Conservation (phyloP, 1,140 invertebrate species). For the Holcopasites calliopsidis region DNA sequence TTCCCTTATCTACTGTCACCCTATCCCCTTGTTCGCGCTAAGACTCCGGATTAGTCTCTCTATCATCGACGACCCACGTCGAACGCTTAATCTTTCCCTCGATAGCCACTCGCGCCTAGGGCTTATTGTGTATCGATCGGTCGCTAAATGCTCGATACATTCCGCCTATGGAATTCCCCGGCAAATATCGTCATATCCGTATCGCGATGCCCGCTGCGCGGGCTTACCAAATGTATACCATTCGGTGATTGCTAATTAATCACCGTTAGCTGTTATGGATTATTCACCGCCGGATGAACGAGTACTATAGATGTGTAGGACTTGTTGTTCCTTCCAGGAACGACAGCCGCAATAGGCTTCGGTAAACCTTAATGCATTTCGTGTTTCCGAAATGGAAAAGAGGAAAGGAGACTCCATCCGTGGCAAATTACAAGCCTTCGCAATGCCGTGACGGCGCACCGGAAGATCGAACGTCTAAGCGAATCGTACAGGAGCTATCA, state of each 20-base stretch:
- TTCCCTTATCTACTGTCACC: slow-evolving; percentile 78
- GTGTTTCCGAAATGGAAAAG: too few relatives aligned
- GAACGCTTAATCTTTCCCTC: slow-evolving; percentile 72
- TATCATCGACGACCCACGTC: slow-evolving; percentile 73
- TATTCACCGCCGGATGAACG: slow-evolving; percentile 8
- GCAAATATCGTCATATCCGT: slow-evolving; percentile 47
- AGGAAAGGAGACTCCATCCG: too few relatives aligned
- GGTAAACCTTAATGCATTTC: too few relatives aligned
- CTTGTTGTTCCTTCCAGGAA: too few relatives aligned
- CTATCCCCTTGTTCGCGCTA: slow-evolving; percentile 64
- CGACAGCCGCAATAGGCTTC: too few relatives aligned
- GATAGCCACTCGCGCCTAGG: slow-evolving; percentile 45
- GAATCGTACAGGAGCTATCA: background rate
- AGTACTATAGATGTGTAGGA: too few relatives aligned
- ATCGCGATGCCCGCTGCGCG: background rate
- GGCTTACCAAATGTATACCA: slow-evolving; percentile 40
- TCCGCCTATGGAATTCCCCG: slow-evolving; percentile 34
- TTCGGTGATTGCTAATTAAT: slow-evolving; percentile 43
- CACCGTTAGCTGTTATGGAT: slow-evolving; percentile 18
- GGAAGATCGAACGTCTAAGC: background rate
- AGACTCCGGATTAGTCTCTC: slow-evolving; percentile 76
- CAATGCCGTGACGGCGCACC: background rate
- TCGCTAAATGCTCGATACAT: slow-evolving; percentile 11
- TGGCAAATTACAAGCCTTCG: too few relatives aligned
- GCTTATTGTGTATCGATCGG: slow-evolving; percentile 46